phyloP scores from a whole-genome alignment of 2,113 vertebrate genomes.

The Gnathonemus longibarbis region DNA sequence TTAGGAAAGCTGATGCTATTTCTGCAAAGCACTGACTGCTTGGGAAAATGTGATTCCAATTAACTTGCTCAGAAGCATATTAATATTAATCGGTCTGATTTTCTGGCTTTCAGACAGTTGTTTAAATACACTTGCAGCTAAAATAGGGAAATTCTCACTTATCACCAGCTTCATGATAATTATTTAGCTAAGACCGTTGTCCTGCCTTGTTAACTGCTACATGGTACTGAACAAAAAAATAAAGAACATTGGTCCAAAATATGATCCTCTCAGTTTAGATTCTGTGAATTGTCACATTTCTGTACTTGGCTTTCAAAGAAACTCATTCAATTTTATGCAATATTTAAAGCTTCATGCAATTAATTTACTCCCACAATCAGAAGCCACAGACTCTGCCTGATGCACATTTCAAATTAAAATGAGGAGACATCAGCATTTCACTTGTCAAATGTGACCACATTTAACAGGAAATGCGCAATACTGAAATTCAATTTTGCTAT shows the following conservation, averaged over 20 bases:
- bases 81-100: neutral
- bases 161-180: neutral
- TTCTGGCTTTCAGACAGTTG: neutral
- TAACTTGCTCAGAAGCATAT: neutral
- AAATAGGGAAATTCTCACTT: neutral
- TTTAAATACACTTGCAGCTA: neutral
- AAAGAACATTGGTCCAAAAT: neutral
- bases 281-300: neutral
- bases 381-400: neutral
- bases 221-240: neutral
- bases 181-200: neutral
- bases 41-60: neutral
- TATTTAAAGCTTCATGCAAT: slow-evolving; percentile 15
- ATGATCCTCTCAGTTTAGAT: neutral
- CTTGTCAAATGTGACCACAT: slow-evolving; percentile 60
- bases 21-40: neutral
- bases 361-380: slow-evolving; percentile 16
- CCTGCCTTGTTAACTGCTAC: neutral
- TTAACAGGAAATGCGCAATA: slow-evolving; percentile 47
- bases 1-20: neutral
- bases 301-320: neutral
- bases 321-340: slow-evolving; percentile 4
- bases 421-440: slow-evolving; percentile 36
- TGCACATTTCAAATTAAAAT: slow-evolving; percentile 13
- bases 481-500: slow-evolving; percentile 65